phyloP scores from a whole-genome alignment of 2,888 invertebrate species.

The Chymomyza fuscimana region DNA sequence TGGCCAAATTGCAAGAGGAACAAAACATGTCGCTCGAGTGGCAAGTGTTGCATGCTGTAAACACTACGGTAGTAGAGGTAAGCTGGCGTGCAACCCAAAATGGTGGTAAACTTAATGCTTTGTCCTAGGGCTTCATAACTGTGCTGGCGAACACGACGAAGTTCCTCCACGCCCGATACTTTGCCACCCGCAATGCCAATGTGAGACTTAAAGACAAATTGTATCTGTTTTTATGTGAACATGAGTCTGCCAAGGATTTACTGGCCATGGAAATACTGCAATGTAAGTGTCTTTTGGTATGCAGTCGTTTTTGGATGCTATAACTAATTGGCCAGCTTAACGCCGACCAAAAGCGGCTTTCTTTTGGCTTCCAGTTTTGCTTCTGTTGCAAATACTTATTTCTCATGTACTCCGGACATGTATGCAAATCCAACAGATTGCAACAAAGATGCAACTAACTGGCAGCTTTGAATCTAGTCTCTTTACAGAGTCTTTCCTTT shows the following conservation, averaged over 20 bases:
- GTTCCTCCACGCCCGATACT: slow-evolving; percentile 76
- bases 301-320: not conserved
- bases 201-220: slow-evolving; percentile 77
- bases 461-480: too few relatives aligned
- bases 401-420: slow-evolving; percentile 2
- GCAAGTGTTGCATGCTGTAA: slow-evolving; percentile 66
- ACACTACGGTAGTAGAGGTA: slow-evolving; percentile 71
- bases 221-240: slow-evolving; percentile 75
- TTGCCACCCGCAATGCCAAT: slow-evolving; percentile 75
- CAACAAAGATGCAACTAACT: slow-evolving; percentile 30
- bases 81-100: not conserved
- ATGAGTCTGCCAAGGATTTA: slow-evolving; percentile 67
- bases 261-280: slow-evolving; percentile 70
- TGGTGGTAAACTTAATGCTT: not conserved
- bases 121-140: slow-evolving; percentile 75
- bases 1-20: slow-evolving; percentile 47
- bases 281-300: slow-evolving; percentile 64
- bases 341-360: not conserved
- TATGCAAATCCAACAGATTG: slow-evolving; percentile 22
- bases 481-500: too few relatives aligned
- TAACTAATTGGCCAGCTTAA: slow-evolving; percentile 15
- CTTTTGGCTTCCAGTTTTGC: not conserved
- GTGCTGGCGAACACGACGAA: slow-evolving; percentile 64
- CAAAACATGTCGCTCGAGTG: slow-evolving; percentile 42
- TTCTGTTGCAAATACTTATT: not conserved